Evolutionary conservation across 2,113 vertebrate genomes (phyloP), one percentile per base, ranked within the genome.

Genomic region (Trochalopteron elliotii): DNA sequence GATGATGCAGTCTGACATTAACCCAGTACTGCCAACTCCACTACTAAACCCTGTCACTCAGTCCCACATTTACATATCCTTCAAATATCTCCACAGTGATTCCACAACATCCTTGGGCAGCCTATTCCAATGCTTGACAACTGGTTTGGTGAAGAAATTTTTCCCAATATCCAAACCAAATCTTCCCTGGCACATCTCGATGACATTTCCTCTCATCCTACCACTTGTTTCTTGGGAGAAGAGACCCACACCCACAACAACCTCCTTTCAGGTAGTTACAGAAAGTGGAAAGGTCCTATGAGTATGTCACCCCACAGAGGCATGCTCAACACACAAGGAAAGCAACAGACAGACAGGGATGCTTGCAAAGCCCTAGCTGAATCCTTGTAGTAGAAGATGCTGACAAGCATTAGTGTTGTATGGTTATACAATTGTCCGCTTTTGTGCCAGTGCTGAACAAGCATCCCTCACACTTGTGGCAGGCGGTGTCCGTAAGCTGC

Each of bases 251-350:
- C 5, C 31, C 45, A 68, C 7, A 35, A 31, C 13, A 11, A 35
- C 14, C 20, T 68, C 30, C 19, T 61, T 35, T 40, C 30, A 35
- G 13, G 9, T 4, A 23, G 28, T 7, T 47, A 15, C 18, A 25
- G 10, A 60, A n/a, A 75, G 8, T 0, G 0, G 9, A 25, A 17
- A 12, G 10, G 6, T 47, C 16, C 24, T 42, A 3, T 15, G 30
- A 74, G 14, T 19, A 7, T 3, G 2, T 35, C 21, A 77, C 7
- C 21, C 10, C 52, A 24, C 14, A 42, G 22, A 37, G 23, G 35
- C 28, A 35, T 24, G 39, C 5, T 2, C 22, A n/a, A 24, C 18
- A 53, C 9, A 47, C 12, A 28, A 22, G 25, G 24, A 87, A 72
- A 87, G 19, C 11, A 83, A 12, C 7, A 39, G 18, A 4, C 7